Percentiles rank a stretch among this genome's conserved stretches.
Conservation (phyloP, 2,888 invertebrate genomes). For the Tubulanus polymorphus region DNA sequence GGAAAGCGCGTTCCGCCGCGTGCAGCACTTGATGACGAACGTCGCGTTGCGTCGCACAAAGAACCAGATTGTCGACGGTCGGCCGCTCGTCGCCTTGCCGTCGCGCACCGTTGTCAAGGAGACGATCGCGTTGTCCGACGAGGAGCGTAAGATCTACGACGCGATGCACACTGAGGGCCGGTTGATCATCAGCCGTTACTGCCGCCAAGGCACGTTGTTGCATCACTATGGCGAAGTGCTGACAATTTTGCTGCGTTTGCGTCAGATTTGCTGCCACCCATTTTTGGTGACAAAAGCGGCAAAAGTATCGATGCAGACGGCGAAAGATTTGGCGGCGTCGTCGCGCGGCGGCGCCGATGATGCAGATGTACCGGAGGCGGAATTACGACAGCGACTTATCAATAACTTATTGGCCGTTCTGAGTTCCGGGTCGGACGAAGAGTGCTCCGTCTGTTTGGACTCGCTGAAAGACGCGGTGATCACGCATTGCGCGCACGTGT, state of each 20-base stretch:
- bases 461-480: constrained; percentile 26
- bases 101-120: constrained; percentile 34
- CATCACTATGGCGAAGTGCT: constrained; percentile 32
- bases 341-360: constrained; percentile 6
- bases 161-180: constrained; percentile 32
- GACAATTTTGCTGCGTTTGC: constrained; percentile 28
- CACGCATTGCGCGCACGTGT: constrained; percentile 33
- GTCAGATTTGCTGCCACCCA: constrained; percentile 36
- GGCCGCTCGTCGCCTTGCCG: constrained; percentile 43
- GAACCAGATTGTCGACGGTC: constrained; percentile 37
- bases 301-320: constrained; percentile 20
- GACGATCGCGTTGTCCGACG: constrained; percentile 35
- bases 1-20: constrained; percentile 26
- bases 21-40: constrained; percentile 26
- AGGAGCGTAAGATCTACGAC: constrained; percentile 43
- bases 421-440: constrained; percentile 30
- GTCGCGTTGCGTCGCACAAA: constrained; percentile 32
- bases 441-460: constrained; percentile 34
- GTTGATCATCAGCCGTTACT: constrained; percentile 30
- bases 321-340: neutral
- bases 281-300: constrained; percentile 29
- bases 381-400: constrained; percentile 22
- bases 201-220: constrained; percentile 29
- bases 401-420: constrained; percentile 25
- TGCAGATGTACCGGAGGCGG: too few species aligned